Percentiles rank a stretch among this genome's conserved stretches.
Conservation (phyloP, 2,113 vertebrate genomes). For the Pampusana beccarii region DNA sequence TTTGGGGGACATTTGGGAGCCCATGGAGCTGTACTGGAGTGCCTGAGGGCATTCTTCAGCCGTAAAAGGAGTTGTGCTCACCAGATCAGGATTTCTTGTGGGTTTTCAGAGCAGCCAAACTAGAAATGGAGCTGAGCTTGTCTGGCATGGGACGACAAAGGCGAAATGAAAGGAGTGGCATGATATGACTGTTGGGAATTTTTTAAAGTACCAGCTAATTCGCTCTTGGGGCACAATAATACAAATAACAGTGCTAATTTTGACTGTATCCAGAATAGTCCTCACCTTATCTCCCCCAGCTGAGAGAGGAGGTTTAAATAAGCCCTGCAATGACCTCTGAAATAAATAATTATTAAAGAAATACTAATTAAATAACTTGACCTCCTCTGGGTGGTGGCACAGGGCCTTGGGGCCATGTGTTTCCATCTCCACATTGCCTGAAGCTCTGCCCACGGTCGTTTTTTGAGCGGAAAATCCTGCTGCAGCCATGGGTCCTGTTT, state of each 20-base stretch:
- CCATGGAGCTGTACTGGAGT: neutral
- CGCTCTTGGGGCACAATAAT: neutral
- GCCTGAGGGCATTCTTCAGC: constrained; percentile 61
- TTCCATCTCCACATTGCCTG: neutral
- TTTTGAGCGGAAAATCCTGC: neutral
- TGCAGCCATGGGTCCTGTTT: neutral
- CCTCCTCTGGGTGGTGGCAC: neutral
- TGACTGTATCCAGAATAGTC: constrained; percentile 40
- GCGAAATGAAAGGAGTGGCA: constrained; percentile 26
- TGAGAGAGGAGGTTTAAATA: neutral
- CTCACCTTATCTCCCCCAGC: constrained; percentile 23
- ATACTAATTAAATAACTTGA: constrained; percentile 11
- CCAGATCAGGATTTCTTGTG: constrained; percentile 61
- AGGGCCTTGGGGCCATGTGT: accelerated
- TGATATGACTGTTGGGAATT: constrained; percentile 25
- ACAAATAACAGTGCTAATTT: constrained; percentile 57
- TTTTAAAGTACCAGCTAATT: constrained; percentile 6
- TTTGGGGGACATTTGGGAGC: constrained; percentile 28
- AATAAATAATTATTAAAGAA: constrained; percentile 13
- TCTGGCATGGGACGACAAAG: constrained; percentile 50
- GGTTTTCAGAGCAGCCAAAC: constrained; percentile 61
- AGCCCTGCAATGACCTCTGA: neutral
- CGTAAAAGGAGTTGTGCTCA: constrained; percentile 64
- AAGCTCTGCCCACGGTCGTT: neutral
- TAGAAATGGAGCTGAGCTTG: constrained; percentile 60